Evolutionary conservation across 2,797 vertebrate species (phyloP).

Genomic region (Myoxocephalus aenaeus): DNA sequence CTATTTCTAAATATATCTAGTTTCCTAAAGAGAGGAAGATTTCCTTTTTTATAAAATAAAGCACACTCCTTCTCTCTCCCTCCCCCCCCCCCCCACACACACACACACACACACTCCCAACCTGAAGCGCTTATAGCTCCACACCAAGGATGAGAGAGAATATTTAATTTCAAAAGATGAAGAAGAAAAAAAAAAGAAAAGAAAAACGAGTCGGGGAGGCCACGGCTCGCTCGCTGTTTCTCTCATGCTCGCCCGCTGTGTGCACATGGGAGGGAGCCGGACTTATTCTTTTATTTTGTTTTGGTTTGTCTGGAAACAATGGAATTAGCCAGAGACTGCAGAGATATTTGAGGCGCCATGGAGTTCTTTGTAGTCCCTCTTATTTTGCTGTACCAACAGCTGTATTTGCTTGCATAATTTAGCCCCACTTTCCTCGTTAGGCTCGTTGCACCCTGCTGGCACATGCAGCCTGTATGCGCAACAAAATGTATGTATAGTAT

Average conservation of each 20-base stretch:
- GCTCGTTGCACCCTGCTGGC: conserved; percentile 4
- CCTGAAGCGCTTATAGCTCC: conserved; percentile 76
- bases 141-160: conserved; percentile 79
- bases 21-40: conserved; percentile 74
- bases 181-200: conserved; percentile 44
- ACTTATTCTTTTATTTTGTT: conserved; percentile 59
- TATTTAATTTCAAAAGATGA: conserved; percentile 79
- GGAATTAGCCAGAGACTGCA: conserved; percentile 52
- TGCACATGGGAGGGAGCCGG: conserved; percentile 49
- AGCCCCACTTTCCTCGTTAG: conserved; percentile 42
- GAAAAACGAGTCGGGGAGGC: conserved; percentile 56
- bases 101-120: conserved; percentile 22
- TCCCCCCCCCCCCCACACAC: neutral
- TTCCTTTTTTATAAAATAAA: neutral
- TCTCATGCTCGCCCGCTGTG: conserved; percentile 56
- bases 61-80: conserved; percentile 11
- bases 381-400: conserved; percentile 50
- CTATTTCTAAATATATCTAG: conserved; percentile 79
- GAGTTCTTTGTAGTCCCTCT: conserved; percentile 52
- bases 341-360: conserved; percentile 27
- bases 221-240: conserved; percentile 50
- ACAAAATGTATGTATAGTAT: neutral
- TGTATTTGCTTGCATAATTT: conserved; percentile 63
- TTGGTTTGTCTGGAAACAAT: conserved; percentile 61
- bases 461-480: conserved; percentile 1